These are phyloP conservation scores for Dryobota labecula DNA, from an alignment of 2,888 invertebrate genomes.

Conservation along the genomic window DNA sequence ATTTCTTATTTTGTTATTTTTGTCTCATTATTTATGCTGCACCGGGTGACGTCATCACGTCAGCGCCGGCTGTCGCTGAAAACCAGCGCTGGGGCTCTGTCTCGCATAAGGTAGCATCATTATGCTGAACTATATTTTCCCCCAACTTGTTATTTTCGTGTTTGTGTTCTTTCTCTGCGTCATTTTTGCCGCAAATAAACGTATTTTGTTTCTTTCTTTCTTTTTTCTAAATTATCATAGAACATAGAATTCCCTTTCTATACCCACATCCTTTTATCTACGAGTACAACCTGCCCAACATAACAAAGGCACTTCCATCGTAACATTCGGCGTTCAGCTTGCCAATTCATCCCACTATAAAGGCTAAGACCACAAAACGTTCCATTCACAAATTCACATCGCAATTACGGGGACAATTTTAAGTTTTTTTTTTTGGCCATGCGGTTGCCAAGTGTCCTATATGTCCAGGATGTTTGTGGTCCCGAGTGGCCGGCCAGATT, in stretches of 20 bases:
- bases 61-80: no score
- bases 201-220: no score
- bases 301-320: constrained; percentile 32
- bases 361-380: constrained; percentile 56
- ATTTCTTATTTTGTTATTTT: no score
- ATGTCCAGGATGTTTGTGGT: constrained; percentile 68
- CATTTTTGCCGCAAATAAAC: no score
- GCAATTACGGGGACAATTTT: constrained; percentile 69
- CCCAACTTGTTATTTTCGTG: no score
- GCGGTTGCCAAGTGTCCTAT: constrained; percentile 66
- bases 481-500: constrained; percentile 64
- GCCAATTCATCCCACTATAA: constrained; percentile 57
- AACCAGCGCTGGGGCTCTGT: no score
- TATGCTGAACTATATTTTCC: no score
- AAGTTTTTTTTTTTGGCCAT: constrained; percentile 59
- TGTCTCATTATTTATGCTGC: no score
- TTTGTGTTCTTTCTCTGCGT: no score
- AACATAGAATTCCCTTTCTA: neutral
- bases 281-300: constrained; percentile 23
- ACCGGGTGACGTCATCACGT: no score
- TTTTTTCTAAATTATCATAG: neutral
- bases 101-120: no score
- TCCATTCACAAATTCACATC: constrained; percentile 71
- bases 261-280: neutral
- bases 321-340: constrained; percentile 25